Evolutionary conservation across 2,888 invertebrate species (phyloP).

Genomic region (Drosophila mayaguana): DNA sequence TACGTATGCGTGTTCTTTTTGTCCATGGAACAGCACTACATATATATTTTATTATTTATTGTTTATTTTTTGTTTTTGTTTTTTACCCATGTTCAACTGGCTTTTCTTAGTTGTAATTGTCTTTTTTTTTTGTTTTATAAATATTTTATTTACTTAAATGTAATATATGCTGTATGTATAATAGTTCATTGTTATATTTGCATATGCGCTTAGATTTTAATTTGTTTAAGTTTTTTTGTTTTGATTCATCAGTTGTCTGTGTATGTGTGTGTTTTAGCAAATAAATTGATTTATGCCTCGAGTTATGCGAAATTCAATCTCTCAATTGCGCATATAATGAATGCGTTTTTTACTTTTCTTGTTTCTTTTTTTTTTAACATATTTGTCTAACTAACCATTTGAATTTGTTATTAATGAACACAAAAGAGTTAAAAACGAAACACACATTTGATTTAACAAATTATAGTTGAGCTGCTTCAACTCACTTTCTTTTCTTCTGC

Average conservation of each 20-base stretch:
- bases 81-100: slow-evolving; percentile 36
- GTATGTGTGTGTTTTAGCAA: slow-evolving; percentile 40
- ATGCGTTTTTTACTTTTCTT: slow-evolving; percentile 34
- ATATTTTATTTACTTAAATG: slow-evolving; percentile 78
- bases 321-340: slow-evolving; percentile 53
- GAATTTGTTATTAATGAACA: slow-evolving; percentile 67
- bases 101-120: slow-evolving; percentile 33
- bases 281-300: slow-evolving; percentile 77
- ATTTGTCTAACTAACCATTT: slow-evolving; percentile 78
- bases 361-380: slow-evolving; percentile 58
- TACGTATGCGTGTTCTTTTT: slow-evolving; percentile 22
- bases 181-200: slow-evolving; percentile 80
- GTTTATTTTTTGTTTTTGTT: neutral
- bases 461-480: slow-evolving; percentile 6
- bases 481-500: slow-evolving; percentile 5
- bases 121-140: slow-evolving; percentile 61
- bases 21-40: slow-evolving; percentile 13
- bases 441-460: slow-evolving; percentile 37
- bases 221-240: slow-evolving; percentile 72
- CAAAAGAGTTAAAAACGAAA: slow-evolving; percentile 61
- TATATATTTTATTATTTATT: neutral
- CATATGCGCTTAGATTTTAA: slow-evolving; percentile 73
- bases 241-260: slow-evolving; percentile 63
- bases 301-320: slow-evolving; percentile 58
- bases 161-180: slow-evolving; percentile 72